Base-by-base conservation (phyloP, 1,140 invertebrate genomes). In the Holotrichia oblita region DNA sequence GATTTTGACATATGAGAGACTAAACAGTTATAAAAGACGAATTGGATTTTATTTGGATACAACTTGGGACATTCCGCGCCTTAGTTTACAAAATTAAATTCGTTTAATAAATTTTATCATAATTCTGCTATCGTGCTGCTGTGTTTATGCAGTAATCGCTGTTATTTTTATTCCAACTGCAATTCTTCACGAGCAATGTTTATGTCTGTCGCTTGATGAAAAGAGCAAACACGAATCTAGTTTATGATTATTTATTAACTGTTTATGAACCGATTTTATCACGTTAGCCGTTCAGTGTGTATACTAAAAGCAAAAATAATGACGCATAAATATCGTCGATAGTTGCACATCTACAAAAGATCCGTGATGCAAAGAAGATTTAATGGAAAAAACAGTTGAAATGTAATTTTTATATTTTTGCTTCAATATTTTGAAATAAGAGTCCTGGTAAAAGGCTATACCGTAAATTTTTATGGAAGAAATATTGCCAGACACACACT, bases 251-350 rank as follows among this genome's bases (percentile, higher is more conserved):
- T 22, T 69, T 69, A 69, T 22, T 69, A 69, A 69, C 61, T 69
- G 61, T 69, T 69, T 69, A 69, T 34, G 61, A 22, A 69, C 61
- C 27, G 61, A 69, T 34, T 69, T 69, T 69, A 69, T 69, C 61
- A 69, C 61, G 22, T 69, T 22, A 8, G 7, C 22, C 27, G 27
- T 34, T 8, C 22, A 24, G 20, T 27, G 22, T 20, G 22, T 22
- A 69, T 27, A 22, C 61, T 69, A 69, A 69, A 27, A 27, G 22
- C 24, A 69, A 9, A 27, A 17, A 17, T 22, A 27, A 22, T 20
- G 27, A 69, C 9, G 61, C 61, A 14, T 69, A 34, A 69, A 24
- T 55, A 17, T 69, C 3, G 1, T 69, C 24, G 44, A 14, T 48
- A 14, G 10, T 8, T 48, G 7, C n/a, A 10, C 44, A 48, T 17